Percentiles rank a stretch among this genome's conserved stretches.
Evolutionary conservation across 1,140 invertebrate species (phyloP).

Genomic region (Drosophila parabipectinata): DNA sequence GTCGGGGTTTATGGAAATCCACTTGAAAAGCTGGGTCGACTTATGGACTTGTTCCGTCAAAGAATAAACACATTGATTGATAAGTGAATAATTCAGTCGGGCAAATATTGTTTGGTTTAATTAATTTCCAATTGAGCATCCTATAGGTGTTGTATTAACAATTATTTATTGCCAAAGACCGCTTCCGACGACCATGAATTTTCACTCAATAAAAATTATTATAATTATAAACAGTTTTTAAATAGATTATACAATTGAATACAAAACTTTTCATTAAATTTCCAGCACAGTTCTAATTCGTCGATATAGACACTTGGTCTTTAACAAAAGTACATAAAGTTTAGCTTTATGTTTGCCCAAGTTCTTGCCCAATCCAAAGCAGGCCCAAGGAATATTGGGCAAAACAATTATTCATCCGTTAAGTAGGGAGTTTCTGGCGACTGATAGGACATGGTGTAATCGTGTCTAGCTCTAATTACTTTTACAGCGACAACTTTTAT

Average conservation of each 20-base stretch:
- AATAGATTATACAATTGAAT: background rate
- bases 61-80: slow-evolving; percentile 67
- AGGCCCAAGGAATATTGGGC: background rate
- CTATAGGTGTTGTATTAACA: background rate
- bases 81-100: slow-evolving; percentile 49
- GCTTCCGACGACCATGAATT: slow-evolving; percentile 7
- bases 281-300: background rate
- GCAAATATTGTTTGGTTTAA: slow-evolving; percentile 49
- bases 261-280: background rate
- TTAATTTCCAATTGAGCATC: slow-evolving; percentile 38
- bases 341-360: background rate
- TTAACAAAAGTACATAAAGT: background rate
- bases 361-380: background rate
- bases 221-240: background rate
- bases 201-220: background rate
- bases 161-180: slow-evolving; percentile 23
- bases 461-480: slow-evolving; percentile 54
- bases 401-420: slow-evolving; percentile 45
- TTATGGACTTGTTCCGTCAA: slow-evolving; percentile 50
- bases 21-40: slow-evolving; percentile 61
- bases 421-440: slow-evolving; percentile 29
- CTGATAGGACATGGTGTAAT: slow-evolving; percentile 35
- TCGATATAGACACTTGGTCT: background rate
- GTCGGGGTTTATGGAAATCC: slow-evolving; percentile 58
- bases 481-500: slow-evolving; percentile 57